Base-by-base conservation (phyloP, 2,888 invertebrate species). In the Folsomia candida region DNA sequence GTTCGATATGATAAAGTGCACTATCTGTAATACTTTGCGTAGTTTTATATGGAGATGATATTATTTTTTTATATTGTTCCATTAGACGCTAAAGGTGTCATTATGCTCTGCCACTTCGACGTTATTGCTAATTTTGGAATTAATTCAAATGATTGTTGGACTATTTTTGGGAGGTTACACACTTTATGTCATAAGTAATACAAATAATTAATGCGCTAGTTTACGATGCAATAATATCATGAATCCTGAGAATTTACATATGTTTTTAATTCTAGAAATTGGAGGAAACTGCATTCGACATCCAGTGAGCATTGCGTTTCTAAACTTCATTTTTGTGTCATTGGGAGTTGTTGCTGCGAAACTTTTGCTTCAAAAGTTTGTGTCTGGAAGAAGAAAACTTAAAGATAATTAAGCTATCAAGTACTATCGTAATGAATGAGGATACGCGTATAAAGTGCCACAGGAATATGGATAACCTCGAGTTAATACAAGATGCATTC, bases 101-200 rank as follows among this genome's bases (percentile, higher is more conserved):
- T 6, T 20, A 14, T 54, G 6, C n/a, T 6, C 54, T 20, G 18
- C 11, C 4, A 37, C 37, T 37, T 37, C 37, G 37, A 54, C 54
- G 6, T 20, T 22, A 4, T 6, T 54, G 4, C 20, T 54, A 4
- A 54, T 54, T n/a, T 6, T n/a, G 22, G 54, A 54, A 22, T 20
- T 54, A 6, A 6, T 54, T 6, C 54, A 54, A n/a, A 54, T 54
- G 54, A 6, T 54, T 4, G n/a, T n/a, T 22, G 54, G 54, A 54
- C 54, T 54, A 14, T 18, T 18, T 20, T 14, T 22, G 6, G 54
- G 54, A 14, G 20, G 18, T 4, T 54, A 54, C n/a, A 20, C 54
- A n/a, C 54, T 54, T n/a, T 20, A 54, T 54, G 54, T 54, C 54
- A 20, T 54, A n/a, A 54, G 54, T 54, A 54, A 54, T 54, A 20